Evolutionary conservation across 2,888 invertebrate genomes (phyloP), one percentile per base, ranked within the genome.

Genomic region (Fragum whitleyi): DNA sequence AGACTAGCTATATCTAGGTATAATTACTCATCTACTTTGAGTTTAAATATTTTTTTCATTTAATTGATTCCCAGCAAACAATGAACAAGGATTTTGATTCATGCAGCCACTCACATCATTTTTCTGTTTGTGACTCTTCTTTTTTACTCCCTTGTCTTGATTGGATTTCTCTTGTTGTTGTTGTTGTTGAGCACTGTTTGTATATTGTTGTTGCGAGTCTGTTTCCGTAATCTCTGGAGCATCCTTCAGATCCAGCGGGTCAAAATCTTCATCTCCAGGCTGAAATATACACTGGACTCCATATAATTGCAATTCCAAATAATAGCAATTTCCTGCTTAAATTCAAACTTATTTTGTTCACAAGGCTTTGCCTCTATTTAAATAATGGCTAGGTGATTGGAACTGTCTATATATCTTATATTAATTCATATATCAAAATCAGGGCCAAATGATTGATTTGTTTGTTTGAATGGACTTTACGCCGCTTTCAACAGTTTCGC

Each of bases 81-180:
- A n/a, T n/a, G n/a, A n/a, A n/a, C n/a, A n/a, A n/a, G n/a, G n/a
- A n/a, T n/a, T n/a, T n/a, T n/a, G n/a, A n/a, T n/a, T n/a, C n/a
- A n/a, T n/a, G n/a, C n/a, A n/a, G n/a, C n/a, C n/a, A 65, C 65
- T 42, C 21, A 65, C 65, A 39, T 65, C 65, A 65, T 39, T 65
- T 42, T 65, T 65, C 39, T 39, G 39, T 42, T 65, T 39, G 1
- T 39, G 39, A 42, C n/a, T 65, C 21, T 65, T 65, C n/a, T n/a
- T 36, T 21, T 6, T 39, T 5, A 36, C 32, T 2, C 42, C 65
- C 23, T 65, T 36, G 39, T 65, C 19, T n/a, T 47, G 14, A 47
- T n/a, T 47, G 14, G 47, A n/a, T 23, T 65, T 39, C 2, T 42
- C 36, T 21, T 32, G 36, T 65, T 65, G 65, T 5, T 62, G 39